phyloP scores from a whole-genome alignment of 1,140 invertebrate species.

The Papilio polyxenes region DNA sequence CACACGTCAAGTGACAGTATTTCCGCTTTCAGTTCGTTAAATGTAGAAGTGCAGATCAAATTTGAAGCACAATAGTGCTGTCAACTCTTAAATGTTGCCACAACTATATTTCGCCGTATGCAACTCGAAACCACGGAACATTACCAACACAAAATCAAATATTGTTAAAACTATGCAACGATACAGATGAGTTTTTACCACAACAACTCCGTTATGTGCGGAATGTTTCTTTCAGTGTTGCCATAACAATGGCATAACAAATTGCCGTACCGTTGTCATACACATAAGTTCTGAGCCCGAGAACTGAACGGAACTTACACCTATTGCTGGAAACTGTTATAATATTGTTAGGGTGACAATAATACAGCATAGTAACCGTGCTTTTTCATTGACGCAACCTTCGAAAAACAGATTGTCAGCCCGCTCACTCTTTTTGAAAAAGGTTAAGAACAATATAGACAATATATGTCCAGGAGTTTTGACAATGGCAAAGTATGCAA shows the following conservation, averaged over 20 bases:
- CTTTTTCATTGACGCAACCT: background rate
- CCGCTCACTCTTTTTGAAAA: no score
- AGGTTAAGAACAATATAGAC: background rate
- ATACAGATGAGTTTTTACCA: constrained; percentile 22
- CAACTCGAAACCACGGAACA: background rate
- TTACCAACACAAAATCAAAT: background rate
- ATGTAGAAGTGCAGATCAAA: background rate
- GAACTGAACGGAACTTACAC: constrained; percentile 22
- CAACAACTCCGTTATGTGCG: background rate
- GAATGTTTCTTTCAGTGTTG: constrained; percentile 33
- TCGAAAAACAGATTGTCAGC: background rate
- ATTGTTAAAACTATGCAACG: constrained; percentile 10
- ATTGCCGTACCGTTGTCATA: constrained; percentile 29
- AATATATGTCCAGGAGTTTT: background rate
- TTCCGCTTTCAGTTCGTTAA: background rate
- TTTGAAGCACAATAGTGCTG: background rate
- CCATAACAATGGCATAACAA: constrained; percentile 29
- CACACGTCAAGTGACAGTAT: background rate
- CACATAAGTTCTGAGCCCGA: background rate
- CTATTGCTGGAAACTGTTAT: constrained; percentile 28
- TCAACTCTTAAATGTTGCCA: background rate
- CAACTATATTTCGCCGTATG: background rate
- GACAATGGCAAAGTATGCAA: background rate
- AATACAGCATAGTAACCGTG: no score
- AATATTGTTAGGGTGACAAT: constrained; percentile 4